Conservation (phyloP, 2,113 vertebrate genomes). For the Paracanthobrama guichenoti region DNA sequence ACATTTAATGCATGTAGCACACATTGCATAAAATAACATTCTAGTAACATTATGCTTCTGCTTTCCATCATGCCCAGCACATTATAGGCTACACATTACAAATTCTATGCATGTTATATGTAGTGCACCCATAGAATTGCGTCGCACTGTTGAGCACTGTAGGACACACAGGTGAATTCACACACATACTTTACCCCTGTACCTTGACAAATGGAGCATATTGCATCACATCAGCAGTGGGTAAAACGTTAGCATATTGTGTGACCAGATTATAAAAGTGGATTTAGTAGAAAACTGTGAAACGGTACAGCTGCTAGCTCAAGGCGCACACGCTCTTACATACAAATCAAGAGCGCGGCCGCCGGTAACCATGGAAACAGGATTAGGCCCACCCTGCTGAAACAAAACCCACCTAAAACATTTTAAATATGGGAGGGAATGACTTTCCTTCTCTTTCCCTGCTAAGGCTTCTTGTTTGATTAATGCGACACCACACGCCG, state of each 20-base stretch:
- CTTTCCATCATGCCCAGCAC: not conserved
- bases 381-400: conserved; percentile 35
- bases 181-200: conserved; percentile 49
- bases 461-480: conserved; percentile 10
- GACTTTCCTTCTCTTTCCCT: conserved; percentile 2
- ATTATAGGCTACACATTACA: not conserved
- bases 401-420: conserved; percentile 13
- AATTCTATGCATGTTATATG: conserved; percentile 11
- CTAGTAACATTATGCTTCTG: not conserved
- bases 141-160: conserved; percentile 24
- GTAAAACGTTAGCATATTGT: conserved; percentile 58
- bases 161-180: conserved; percentile 38
- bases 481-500: conserved; percentile 30
- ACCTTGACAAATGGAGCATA: conserved; percentile 50
- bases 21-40: not conserved
- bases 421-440: conserved; percentile 1
- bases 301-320: conserved; percentile 50
- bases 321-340: conserved; percentile 38
- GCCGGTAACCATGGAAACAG: conserved; percentile 20
- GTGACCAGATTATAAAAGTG: conserved; percentile 52
- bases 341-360: conserved; percentile 26
- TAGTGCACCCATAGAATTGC: not conserved
- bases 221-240: conserved; percentile 55
- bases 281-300: conserved; percentile 56
- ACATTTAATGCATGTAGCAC: not conserved